phyloP scores from a whole-genome alignment of 1,140 invertebrate genomes.

The Drosophila melanogaster region Release_6_plus_ISO1_MT NT_033777.3:10819501-10820000 shows the following conservation, averaged over 20 bases:
- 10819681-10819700: conserved; percentile 5
- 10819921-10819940: conserved; percentile 40
- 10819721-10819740: conserved; percentile 23
- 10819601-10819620: neutral
- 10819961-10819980: neutral
- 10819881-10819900: conserved; percentile 24
- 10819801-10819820: conserved; percentile 10
- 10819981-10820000: neutral
- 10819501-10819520: neutral
- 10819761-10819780: conserved; percentile 9
- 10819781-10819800: conserved; percentile 1
- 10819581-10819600: conserved; percentile 1
- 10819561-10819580: neutral
- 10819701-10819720: neutral
- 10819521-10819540: conserved; percentile 18
- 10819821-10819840: conserved; percentile 41
- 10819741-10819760: conserved; percentile 3
- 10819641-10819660: neutral
- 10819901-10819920: conserved; percentile 25
- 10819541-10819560: neutral
- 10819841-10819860: conserved; percentile 46
- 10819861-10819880: conserved; percentile 40
- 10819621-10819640: conserved; percentile 3
- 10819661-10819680: neutral
- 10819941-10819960: conserved; percentile 20